Conservation (phyloP, 2,888 invertebrate genomes). For the Synergus laeviventris region DNA sequence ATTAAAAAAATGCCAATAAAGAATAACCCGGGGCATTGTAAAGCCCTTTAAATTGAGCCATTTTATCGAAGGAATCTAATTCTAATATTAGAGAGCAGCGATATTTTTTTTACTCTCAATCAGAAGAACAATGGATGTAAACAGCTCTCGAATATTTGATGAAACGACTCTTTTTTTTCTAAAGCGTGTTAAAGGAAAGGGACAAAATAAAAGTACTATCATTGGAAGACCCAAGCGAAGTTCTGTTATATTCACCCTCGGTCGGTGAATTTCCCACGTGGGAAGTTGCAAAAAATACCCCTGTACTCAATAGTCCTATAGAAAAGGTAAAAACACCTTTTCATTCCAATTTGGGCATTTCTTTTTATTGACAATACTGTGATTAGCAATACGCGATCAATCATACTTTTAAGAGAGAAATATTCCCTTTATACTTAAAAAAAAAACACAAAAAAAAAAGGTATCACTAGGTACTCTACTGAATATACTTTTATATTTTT, state of each 20-base stretch:
- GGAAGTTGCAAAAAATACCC: conserved; percentile 9
- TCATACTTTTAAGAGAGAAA: no score
- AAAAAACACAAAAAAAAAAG: no score
- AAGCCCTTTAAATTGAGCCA: neutral
- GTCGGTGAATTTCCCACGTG: conserved; percentile 1
- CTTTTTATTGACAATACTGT: neutral
- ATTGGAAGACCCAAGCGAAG: conserved; percentile 9
- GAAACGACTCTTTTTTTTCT: neutral
- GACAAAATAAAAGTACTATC: neutral
- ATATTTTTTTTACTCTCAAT: neutral
- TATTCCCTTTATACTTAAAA: no score
- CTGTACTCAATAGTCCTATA: neutral
- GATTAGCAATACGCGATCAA: neutral
- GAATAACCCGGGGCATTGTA: neutral
- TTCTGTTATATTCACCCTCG: conserved; percentile 3
- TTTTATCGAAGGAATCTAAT: neutral
- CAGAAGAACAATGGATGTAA: neutral
- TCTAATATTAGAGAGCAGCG: neutral
- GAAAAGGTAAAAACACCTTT: neutral
- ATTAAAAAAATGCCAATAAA: neutral
- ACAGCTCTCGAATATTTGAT: neutral
- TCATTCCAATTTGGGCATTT: neutral
- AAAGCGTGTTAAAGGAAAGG: neutral
- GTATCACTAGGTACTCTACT: no score
- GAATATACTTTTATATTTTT: neutral